Percentiles rank a stretch among this genome's conserved stretches.
Conservation (phyloP, 2,797 vertebrate species). For the Valencia hispanica region DNA sequence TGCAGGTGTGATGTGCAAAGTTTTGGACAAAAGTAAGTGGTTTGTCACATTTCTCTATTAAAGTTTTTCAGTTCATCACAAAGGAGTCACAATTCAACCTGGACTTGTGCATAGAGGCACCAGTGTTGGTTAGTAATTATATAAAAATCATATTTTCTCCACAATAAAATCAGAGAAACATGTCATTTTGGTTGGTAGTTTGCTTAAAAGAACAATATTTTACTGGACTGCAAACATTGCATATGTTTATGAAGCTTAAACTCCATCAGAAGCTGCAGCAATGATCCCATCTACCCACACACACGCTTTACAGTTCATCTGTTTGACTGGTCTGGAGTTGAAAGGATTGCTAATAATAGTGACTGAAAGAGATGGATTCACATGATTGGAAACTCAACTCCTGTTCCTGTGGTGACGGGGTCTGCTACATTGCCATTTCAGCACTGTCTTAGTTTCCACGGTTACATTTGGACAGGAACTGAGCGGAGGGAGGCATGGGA, state of each 20-base stretch:
- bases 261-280: not conserved
- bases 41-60: not conserved
- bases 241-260: not conserved
- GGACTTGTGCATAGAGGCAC: not conserved
- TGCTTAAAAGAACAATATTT: not conserved
- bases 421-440: slow-evolving; percentile 47
- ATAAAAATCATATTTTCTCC: not conserved
- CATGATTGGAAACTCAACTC: slow-evolving; percentile 41
- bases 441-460: slow-evolving; percentile 57
- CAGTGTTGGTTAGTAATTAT: not conserved
- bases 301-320: slow-evolving; percentile 1
- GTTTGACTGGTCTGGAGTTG: slow-evolving; percentile 12
- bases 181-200: not conserved
- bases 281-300: not conserved
- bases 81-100: not conserved
- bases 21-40: not conserved
- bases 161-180: not conserved
- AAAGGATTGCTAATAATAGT: slow-evolving; percentile 31
- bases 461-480: slow-evolving; percentile 47
- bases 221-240: not conserved
- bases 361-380: slow-evolving; percentile 36
- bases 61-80: not conserved
- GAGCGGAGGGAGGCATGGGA: slow-evolving; percentile 29
- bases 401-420: slow-evolving; percentile 61
- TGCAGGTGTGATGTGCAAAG: not conserved